Evolutionary conservation across 1,140 invertebrate genomes (phyloP).

Genomic region (Trichogramma pretiosum): DNA sequence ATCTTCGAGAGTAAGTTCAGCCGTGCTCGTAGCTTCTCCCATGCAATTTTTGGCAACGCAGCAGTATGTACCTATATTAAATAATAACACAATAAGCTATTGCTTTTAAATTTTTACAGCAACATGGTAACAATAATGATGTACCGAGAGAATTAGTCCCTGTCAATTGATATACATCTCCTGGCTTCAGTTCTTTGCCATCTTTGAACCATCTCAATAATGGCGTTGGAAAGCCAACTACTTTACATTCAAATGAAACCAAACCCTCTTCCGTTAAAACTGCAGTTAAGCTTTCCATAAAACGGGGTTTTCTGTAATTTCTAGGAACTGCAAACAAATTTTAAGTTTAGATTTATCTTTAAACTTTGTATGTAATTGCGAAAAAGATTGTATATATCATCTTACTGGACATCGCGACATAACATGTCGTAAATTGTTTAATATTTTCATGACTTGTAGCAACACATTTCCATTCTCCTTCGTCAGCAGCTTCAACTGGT

Average conservation of each 20-base stretch:
- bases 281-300: conserved; percentile 80
- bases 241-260: conserved; percentile 88
- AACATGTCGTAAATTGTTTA: conserved; percentile 61
- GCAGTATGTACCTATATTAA: conserved; percentile 68
- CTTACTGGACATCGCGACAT: conserved; percentile 64
- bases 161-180: conserved; percentile 84
- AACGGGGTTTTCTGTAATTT: conserved; percentile 78
- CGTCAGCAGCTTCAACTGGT: conserved; percentile 65
- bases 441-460: conserved; percentile 63
- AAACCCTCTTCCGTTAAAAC: conserved; percentile 82
- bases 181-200: conserved; percentile 80
- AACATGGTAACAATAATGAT: neutral
- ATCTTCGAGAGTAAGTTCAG: conserved; percentile 81
- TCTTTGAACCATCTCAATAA: conserved; percentile 83
- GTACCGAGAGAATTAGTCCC: conserved; percentile 72
- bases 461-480: conserved; percentile 83
- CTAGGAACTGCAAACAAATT: conserved; percentile 62
- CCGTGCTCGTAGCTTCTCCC: conserved; percentile 78
- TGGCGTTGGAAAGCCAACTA: conserved; percentile 82
- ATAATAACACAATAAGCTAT: neutral
- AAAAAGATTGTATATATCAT: too few species aligned
- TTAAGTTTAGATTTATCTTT: conserved; percentile 1
- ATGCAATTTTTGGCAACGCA: conserved; percentile 86
- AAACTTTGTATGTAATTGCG: conserved; percentile 4
- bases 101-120: too few species aligned